Evolutionary conservation across 2,113 vertebrate species (phyloP), one percentile per base, ranked within the genome.

Genomic region (Cinclus cinclus): DNA sequence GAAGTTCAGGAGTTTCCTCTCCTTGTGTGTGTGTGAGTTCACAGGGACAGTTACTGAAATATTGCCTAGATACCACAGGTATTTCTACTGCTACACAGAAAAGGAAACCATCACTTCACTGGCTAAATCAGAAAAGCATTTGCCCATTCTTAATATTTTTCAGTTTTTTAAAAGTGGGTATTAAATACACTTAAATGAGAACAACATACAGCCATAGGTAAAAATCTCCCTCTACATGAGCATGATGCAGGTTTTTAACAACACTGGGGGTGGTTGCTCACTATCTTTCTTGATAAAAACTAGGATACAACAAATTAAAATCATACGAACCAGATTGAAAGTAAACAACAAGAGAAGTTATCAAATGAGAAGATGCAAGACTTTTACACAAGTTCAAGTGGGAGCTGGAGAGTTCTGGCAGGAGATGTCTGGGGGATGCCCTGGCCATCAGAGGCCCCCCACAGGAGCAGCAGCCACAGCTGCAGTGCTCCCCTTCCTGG

Each of bases 381-480:
- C 28, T 70, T 49, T 15, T 20, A 42, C 14, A 3, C 4, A 19
- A 28, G 27, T 39, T 65, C 4, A 15, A 28, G 46, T 3, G 31
- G 62, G 42, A 86, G 58, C 35, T 56, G 52, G 41, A 17, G 13
- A 50, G 15, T 31, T 39, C 56, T 52, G 47, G n/a, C 44, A 50
- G 17, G 42, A 47, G 33, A 15, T 8, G 20, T n/a, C 44, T 41
- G 0, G 63, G 76, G 74, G 49, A 25, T 30, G 44, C 12, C 8
- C 21, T 27, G 42, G 58, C 52, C 20, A 16, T 12, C 35, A 30
- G 44, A n/a, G 52, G 3, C 28, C 17, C 24, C 59, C 31, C 44
- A 2, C 0, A 2, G 53, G 41, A 70, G 33, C 58, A 41, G 78
- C 24, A 44, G 31, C 25, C 11, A 18, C 0, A 0, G 59, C 65